Conservation (phyloP, 2,797 vertebrate genomes). For the Galagoides demidoff region DNA sequence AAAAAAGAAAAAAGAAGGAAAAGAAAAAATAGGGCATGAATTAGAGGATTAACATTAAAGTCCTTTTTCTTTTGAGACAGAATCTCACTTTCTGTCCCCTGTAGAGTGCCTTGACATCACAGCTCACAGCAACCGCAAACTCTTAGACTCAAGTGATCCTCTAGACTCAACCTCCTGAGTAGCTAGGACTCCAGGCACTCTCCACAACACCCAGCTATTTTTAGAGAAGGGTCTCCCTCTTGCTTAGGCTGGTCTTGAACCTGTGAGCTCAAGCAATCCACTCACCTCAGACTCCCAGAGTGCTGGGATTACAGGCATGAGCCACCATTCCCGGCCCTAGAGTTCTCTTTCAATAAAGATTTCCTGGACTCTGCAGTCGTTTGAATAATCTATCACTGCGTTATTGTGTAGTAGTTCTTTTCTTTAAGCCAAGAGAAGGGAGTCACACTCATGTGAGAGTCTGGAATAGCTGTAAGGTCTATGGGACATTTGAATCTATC, state of each 20-base stretch:
- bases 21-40: not conserved
- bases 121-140: too few relatives aligned
- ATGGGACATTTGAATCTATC: not conserved
- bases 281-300: too few relatives aligned
- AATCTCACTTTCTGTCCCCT: too few relatives aligned
- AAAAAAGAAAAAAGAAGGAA: not conserved
- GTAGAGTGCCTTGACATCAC: too few relatives aligned
- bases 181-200: too few relatives aligned
- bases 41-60: slow-evolving; percentile 44
- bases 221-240: too few relatives aligned
- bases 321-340: not conserved
- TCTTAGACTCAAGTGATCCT: too few relatives aligned
- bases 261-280: too few relatives aligned
- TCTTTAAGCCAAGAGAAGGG: not conserved
- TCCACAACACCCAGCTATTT: too few relatives aligned
- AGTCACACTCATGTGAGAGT: not conserved
- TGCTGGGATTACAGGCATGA: too few relatives aligned
- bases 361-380: not conserved
- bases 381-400: not conserved
- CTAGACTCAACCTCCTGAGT: too few relatives aligned
- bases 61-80: slow-evolving; percentile 39
- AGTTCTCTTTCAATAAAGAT: slow-evolving; percentile 48
- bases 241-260: too few relatives aligned
- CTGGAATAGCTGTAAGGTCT: not conserved
- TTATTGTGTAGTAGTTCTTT: not conserved